phyloP scores from a whole-genome alignment of 2,113 vertebrate genomes.

The Mastomys coucha region DNA sequence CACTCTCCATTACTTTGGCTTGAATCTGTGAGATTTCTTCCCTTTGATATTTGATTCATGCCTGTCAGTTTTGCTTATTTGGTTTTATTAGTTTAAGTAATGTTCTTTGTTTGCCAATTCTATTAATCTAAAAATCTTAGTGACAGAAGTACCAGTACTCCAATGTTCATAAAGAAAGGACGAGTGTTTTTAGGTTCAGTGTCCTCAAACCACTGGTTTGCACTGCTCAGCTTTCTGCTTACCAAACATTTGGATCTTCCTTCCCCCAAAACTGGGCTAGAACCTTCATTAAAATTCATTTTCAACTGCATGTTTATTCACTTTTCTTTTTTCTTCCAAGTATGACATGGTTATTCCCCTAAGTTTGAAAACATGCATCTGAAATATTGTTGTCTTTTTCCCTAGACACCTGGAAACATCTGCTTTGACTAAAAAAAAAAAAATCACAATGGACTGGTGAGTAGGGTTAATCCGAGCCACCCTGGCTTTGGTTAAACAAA shows the following conservation, averaged over 20 bases:
- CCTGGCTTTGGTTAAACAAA: conserved; percentile 37
- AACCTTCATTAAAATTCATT: conserved; percentile 42
- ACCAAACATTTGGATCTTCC: neutral
- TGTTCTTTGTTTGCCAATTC: conserved; percentile 41
- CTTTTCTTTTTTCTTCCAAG: neutral
- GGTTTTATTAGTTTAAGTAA: conserved; percentile 28
- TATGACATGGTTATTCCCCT: neutral
- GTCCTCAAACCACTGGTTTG: neutral
- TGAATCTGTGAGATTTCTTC: neutral
- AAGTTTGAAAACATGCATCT: conserved; percentile 46
- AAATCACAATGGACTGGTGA: conserved; percentile 14
- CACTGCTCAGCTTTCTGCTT: neutral
- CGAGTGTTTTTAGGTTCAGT: neutral
- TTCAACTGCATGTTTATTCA: neutral
- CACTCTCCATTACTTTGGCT: neutral
- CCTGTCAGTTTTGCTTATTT: neutral
- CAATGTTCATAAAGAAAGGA: neutral
- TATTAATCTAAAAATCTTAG: conserved; percentile 28
- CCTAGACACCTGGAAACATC: conserved; percentile 11
- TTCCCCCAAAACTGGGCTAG: neutral
- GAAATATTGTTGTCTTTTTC: conserved; percentile 30
- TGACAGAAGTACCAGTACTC: neutral
- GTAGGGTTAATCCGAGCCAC: conserved; percentile 34
- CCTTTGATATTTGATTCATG: conserved; percentile 17
- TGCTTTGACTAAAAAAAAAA: conserved; percentile 36